Percentiles rank a stretch among this genome's conserved stretches.
Conservation (phyloP, 2,888 invertebrate species). For the Falcaria lacertinaria region DNA sequence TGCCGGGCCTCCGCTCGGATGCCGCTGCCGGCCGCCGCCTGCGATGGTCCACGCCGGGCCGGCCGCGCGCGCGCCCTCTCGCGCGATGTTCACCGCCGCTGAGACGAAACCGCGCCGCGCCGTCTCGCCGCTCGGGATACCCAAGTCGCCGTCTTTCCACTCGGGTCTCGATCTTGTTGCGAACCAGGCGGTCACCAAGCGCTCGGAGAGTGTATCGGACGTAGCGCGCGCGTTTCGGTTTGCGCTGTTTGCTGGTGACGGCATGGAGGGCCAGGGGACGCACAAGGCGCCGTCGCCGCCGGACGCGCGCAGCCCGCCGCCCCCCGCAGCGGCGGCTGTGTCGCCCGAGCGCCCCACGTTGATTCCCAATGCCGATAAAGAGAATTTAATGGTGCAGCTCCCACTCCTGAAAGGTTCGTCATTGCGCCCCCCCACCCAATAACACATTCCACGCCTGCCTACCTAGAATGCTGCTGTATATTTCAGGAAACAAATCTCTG, state of each 20-base stretch:
- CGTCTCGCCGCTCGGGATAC: constrained; percentile 85
- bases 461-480: constrained; percentile 11
- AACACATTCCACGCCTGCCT: constrained; percentile 5
- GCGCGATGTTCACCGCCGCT: constrained; percentile 77
- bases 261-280: constrained; percentile 62
- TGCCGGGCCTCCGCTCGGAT: constrained; percentile 74
- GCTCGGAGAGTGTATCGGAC: constrained; percentile 70
- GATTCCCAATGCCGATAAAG: constrained; percentile 56
- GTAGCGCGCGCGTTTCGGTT: constrained; percentile 74
- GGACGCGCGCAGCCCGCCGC: constrained; percentile 65
- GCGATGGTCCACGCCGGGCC: constrained; percentile 80
- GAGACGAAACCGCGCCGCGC: constrained; percentile 74
- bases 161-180: constrained; percentile 91
- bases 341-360: constrained; percentile 51
- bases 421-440: constrained; percentile 13
- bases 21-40: constrained; percentile 78
- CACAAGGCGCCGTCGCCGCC: constrained; percentile 68
- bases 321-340: constrained; percentile 41
- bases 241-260: constrained; percentile 58
- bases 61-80: constrained; percentile 76
- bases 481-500: constrained; percentile 19
- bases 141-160: constrained; percentile 93
- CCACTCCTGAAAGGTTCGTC: constrained; percentile 76
- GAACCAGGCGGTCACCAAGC: constrained; percentile 74
- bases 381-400: constrained; percentile 73